Evolutionary conservation across 2,797 vertebrate species (phyloP).

Genomic region (Perdix hodgsoniae): DNA sequence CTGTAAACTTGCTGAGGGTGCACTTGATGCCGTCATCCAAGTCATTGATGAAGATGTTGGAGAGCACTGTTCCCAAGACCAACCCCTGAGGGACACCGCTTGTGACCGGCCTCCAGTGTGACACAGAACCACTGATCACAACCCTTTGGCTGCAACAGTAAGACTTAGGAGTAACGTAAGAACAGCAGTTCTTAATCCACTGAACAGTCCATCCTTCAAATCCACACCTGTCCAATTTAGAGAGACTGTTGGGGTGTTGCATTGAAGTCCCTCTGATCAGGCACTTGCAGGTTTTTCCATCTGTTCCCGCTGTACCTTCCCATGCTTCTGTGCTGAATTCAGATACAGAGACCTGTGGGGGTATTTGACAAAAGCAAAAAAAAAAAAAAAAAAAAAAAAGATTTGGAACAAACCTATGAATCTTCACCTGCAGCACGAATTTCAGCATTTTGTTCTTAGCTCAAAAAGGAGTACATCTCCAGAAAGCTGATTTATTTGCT

Average conservation of each 20-base stretch:
- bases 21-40: no score
- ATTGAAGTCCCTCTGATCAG: constrained; percentile 32
- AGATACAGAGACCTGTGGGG: background rate
- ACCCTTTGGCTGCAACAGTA: no score
- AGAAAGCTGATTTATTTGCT: background rate
- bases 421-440: background rate
- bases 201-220: no score
- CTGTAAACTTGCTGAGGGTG: no score
- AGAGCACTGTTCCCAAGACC: no score
- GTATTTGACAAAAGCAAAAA: background rate
- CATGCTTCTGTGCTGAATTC: background rate
- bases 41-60: no score
- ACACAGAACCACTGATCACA: no score
- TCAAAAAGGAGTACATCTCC: background rate
- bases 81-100: no score
- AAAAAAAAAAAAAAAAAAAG: background rate
- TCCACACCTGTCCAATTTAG: no score
- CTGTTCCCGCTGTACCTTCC: background rate
- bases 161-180: no score
- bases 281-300: background rate
- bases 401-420: background rate
- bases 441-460: background rate
- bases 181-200: no score
- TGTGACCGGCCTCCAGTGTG: no score
- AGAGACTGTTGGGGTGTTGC: background rate